Conservation (phyloP, 2,113 vertebrate species). For the Macroglossus sobrinus region DNA sequence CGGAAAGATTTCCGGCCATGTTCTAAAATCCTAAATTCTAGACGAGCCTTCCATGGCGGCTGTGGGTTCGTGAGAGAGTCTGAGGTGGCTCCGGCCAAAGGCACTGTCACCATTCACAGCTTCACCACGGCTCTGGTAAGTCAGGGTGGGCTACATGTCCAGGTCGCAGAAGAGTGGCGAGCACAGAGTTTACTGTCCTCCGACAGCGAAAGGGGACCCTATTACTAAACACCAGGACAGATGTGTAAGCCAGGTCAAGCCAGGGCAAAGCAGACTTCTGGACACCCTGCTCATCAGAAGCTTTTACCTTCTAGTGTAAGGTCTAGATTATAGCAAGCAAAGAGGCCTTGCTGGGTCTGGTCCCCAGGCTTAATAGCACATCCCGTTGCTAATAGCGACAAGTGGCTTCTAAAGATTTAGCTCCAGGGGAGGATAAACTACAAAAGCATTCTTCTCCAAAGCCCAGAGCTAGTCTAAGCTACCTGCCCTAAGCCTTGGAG, state of each 20-base stretch:
- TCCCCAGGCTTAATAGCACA: not conserved
- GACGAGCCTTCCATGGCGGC: not conserved
- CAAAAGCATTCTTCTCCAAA: not conserved
- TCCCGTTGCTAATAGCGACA: not conserved
- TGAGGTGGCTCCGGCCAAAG: not conserved
- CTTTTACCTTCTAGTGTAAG: not conserved
- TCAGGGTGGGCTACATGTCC: not conserved
- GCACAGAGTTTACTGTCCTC: not conserved
- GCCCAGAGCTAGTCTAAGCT: not conserved
- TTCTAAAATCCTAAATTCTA: not conserved
- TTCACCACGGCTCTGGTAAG: not conserved
- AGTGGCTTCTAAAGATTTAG: not conserved
- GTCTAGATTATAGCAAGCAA: not conserved
- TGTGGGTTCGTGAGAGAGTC: not conserved
- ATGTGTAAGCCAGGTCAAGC: not conserved
- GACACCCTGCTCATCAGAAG: not conserved
- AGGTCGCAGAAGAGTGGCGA: not conserved
- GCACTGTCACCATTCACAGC: not conserved
- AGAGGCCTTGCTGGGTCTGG: not conserved
- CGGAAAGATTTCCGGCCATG: not conserved
- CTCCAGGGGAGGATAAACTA: not conserved
- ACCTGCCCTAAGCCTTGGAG: not conserved
- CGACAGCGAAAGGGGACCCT: not conserved
- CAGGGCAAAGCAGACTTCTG: not conserved
- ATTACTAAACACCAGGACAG: not conserved